phyloP scores from a whole-genome alignment of 2,797 vertebrate species.

The Acipenser ruthenus region DNA sequence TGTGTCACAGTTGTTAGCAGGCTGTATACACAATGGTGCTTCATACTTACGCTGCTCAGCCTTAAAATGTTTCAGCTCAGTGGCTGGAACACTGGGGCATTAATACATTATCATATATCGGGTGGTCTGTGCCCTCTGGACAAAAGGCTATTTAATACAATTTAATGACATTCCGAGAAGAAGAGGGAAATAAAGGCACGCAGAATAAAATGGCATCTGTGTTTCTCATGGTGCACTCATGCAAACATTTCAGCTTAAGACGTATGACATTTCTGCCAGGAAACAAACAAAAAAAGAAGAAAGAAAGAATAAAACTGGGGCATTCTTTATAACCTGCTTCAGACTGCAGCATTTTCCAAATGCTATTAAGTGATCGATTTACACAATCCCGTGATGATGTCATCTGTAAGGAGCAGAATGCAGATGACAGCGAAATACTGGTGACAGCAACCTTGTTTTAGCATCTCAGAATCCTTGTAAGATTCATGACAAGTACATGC shows the following conservation, averaged over 20 bases:
- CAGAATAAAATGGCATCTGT: conserved; percentile 94
- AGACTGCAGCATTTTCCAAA: conserved; percentile 67
- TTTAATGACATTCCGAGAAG: conserved; percentile 98
- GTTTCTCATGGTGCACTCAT: conserved; percentile 86
- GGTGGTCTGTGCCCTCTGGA: conserved; percentile 97
- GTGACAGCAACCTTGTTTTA: conserved; percentile 68
- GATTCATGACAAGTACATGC: conserved; percentile 66
- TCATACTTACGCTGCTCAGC: conserved; percentile 70
- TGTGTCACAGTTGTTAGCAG: conserved; percentile 98
- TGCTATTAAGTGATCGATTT: conserved; percentile 82
- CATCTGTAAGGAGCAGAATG: conserved; percentile 70
- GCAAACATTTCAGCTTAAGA: conserved; percentile 76
- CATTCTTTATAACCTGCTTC: conserved; percentile 60
- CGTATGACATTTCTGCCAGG: conserved; percentile 69
- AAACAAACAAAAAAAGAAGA: conserved; percentile 27
- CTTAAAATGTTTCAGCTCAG: conserved; percentile 89
- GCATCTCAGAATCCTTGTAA: conserved; percentile 64
- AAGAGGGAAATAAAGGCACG: conserved; percentile 72
- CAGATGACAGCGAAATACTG: conserved; percentile 68
- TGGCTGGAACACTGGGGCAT: conserved; percentile 89
- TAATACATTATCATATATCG: conserved; percentile 99
- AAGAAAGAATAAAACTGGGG: conserved; percentile 59
- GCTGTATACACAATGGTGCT: conserved; percentile 75
- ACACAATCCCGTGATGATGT: conserved; percentile 77
- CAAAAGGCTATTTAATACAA: conserved; percentile 99